phyloP scores from a whole-genome alignment of 2,113 vertebrate species.

The Redunca redunca region DNA sequence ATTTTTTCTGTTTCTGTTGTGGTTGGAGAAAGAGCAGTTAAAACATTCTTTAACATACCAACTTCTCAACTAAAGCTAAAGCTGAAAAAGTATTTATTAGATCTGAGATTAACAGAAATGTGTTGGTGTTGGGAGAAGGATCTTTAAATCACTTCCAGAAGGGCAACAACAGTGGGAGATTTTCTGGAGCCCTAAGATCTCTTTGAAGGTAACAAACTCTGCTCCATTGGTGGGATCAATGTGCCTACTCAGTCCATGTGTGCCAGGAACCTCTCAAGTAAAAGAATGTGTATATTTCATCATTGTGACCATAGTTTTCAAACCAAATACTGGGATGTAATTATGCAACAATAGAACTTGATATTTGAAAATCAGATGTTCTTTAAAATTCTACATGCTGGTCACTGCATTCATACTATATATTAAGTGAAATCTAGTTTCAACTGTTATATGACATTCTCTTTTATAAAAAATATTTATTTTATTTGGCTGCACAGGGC shows the following conservation, averaged over 20 bases:
- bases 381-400: background rate
- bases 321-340: background rate
- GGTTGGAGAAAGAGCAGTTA: background rate
- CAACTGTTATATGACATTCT: background rate
- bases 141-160: background rate
- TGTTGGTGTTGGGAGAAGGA: background rate
- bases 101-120: conserved; percentile 9
- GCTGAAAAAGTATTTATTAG: background rate
- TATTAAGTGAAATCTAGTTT: background rate
- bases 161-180: background rate
- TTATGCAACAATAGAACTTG: background rate
- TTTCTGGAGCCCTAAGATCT: background rate
- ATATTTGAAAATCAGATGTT: background rate
- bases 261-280: background rate
- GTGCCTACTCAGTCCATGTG: background rate
- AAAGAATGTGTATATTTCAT: background rate
- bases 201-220: background rate
- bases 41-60: background rate
- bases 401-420: background rate
- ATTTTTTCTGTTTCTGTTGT: background rate
- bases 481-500: background rate
- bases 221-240: background rate
- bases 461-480: background rate
- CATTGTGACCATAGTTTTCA: background rate
- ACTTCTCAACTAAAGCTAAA: conserved; percentile 29